Base-by-base conservation (phyloP, 2,113 vertebrate genomes). In the Centropus unirufus region DNA sequence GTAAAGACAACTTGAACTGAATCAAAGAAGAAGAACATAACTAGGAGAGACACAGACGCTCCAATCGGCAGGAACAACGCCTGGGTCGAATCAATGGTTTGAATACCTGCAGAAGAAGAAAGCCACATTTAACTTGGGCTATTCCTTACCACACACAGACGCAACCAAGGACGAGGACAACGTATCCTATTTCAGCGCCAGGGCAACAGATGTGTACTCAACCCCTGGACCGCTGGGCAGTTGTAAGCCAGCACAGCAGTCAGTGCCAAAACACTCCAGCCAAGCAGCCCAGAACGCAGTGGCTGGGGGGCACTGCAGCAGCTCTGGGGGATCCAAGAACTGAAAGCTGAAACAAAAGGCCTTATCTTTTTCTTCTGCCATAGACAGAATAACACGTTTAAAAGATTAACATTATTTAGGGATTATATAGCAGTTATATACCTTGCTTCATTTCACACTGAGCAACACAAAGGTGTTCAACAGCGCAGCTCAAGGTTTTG, bases 21-120 rank as follows among this genome's bases (percentile, higher is more conserved):
- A 96, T 99, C 99, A 67, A 99, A 99, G 98, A 99, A 99, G 98
- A 99, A 99, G 98, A 99, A 99, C 99, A 99, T 99, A 90, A 99
- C 99, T 58, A 99, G 98, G 92, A 99, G 99, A 87, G 99, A 99
- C 80, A 99, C 99, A 2, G 99, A 99, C 0, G 99, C 99, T 95
- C 99, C 99, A 63, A 99, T 99, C 2, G 99, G 99, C 93, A 99
- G 98, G 97, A 99, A 99, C 83, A 99, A 97, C 2, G 99, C 99
- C 97, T 99, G 99, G 89, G 99, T 99, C 26, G 99, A 99, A 85
- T 99, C 99, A 95, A 99, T 99, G 87, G 99, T 99, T 96, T 99
- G 99, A 98, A 99, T 99, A 98, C 99, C 99, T 99, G 98, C 19
- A 91, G 84, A 54, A 92, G 67, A 51, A 95, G 40, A 73, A 83